Conservation (phyloP, 2,888 invertebrate species). For the Tiliacea citrago region DNA sequence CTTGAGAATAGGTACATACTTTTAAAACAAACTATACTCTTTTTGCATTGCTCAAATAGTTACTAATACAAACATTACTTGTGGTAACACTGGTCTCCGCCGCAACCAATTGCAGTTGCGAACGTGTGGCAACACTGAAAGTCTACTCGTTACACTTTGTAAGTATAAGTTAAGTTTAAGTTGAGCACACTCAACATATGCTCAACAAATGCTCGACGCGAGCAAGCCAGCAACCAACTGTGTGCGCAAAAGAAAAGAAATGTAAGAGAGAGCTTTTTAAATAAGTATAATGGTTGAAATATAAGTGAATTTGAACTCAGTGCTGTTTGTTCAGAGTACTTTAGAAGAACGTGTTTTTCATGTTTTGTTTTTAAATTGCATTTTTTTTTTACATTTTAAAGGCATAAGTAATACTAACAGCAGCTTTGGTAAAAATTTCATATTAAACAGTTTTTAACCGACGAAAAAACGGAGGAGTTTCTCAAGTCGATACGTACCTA, state of each 20-base stretch:
- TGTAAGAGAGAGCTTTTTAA: conserved; percentile 8
- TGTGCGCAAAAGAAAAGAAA: conserved; percentile 15
- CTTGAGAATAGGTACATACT: not conserved
- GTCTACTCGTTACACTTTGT: conserved; percentile 29
- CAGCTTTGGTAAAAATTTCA: not conserved
- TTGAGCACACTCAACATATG: conserved; percentile 19
- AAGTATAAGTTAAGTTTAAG: conserved; percentile 28
- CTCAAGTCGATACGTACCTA: not conserved
- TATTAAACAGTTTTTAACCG: not conserved
- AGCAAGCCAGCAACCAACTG: not conserved
- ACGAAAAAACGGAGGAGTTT: not conserved
- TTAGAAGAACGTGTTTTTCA: not conserved
- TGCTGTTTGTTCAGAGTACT: not conserved
- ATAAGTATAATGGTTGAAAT: conserved; percentile 1
- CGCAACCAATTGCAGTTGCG: not conserved
- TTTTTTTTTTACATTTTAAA: not conserved
- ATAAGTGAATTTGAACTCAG: not conserved
- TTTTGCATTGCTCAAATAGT: not conserved
- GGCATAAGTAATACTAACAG: not conserved
- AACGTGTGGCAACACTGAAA: conserved; percentile 13
- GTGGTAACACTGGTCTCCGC: not conserved
- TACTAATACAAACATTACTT: not conserved
- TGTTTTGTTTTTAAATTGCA: not conserved
- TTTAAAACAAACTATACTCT: not conserved
- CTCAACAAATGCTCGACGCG: conserved; percentile 3